Conservation (phyloP, 1,140 invertebrate genomes). For the Heliothis subflexa region DNA sequence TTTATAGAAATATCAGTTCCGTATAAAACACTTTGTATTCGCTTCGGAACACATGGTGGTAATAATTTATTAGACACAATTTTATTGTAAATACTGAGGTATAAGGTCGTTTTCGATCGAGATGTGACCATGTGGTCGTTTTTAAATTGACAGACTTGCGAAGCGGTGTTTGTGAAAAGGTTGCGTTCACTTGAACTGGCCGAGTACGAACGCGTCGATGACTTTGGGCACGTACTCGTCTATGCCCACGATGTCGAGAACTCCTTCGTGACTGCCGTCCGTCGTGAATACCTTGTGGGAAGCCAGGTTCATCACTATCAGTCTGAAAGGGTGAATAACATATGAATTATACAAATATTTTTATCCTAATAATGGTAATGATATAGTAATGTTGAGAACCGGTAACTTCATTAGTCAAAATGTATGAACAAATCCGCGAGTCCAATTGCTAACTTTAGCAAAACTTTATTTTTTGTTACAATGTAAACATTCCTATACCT, state of each 20-base stretch:
- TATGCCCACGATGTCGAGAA: conserved; percentile 78
- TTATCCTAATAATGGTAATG: no score
- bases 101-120: conserved; percentile 52
- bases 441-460: no score
- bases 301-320: conserved; percentile 76
- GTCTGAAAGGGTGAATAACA: conserved; percentile 54
- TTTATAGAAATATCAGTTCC: conserved; percentile 44
- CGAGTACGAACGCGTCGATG: conserved; percentile 77
- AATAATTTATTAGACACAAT: conserved; percentile 52
- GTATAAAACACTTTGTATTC: conserved; percentile 23
- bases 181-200: conserved; percentile 72
- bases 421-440: no score
- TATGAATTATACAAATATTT: not conserved
- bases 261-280: conserved; percentile 74
- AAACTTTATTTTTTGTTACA: no score
- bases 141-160: conserved; percentile 46
- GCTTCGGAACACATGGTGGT: conserved; percentile 74
- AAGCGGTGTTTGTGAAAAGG: conserved; percentile 36
- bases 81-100: conserved; percentile 65
- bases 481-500: no score
- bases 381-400: no score
- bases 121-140: conserved; percentile 35
- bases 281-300: conserved; percentile 73
- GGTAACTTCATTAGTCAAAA: no score
- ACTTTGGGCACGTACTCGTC: conserved; percentile 79